A percentile compares a stretch with the other conserved stretches of the same genome.
Evolutionary conservation across 1,140 invertebrate genomes (phyloP).

Genomic region (Ceratina japonica): DNA sequence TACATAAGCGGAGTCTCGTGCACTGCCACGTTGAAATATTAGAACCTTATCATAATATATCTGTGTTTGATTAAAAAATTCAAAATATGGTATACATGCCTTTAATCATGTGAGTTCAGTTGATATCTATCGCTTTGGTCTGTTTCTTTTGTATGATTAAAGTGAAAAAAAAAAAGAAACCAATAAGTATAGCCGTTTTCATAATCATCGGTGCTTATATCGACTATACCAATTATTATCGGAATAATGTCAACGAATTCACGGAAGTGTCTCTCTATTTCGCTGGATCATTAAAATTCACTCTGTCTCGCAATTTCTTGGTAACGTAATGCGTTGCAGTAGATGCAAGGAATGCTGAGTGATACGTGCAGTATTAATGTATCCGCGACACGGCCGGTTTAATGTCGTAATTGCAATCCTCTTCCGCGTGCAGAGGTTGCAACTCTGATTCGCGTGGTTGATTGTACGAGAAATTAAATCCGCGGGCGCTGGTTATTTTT

Average conservation of each 20-base stretch:
- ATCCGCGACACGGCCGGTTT: slow-evolving; percentile 10
- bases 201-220: background rate
- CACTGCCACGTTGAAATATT: too few relatives aligned
- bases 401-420: slow-evolving; percentile 29
- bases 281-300: background rate
- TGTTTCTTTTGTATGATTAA: too few relatives aligned
- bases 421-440: slow-evolving; percentile 13
- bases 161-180: too few relatives aligned
- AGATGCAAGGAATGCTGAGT: background rate
- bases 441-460: slow-evolving; percentile 1
- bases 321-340: background rate
- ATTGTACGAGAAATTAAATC: slow-evolving; percentile 17
- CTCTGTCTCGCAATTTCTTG: slow-evolving; percentile 3
- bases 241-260: background rate
- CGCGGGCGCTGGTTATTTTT: background rate
- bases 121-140: too few relatives aligned
- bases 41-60: too few relatives aligned
- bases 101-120: too few relatives aligned
- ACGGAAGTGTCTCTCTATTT: background rate
- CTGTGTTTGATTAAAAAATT: too few relatives aligned
- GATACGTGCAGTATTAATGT: background rate
- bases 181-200: background rate
- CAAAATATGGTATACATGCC: too few relatives aligned
- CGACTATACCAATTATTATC: background rate
- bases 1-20: too few relatives aligned